These are phyloP conservation scores for Oreohelix idahoensis DNA, from an alignment of 1,140 invertebrate species.

Conservation along the genomic window DNA sequence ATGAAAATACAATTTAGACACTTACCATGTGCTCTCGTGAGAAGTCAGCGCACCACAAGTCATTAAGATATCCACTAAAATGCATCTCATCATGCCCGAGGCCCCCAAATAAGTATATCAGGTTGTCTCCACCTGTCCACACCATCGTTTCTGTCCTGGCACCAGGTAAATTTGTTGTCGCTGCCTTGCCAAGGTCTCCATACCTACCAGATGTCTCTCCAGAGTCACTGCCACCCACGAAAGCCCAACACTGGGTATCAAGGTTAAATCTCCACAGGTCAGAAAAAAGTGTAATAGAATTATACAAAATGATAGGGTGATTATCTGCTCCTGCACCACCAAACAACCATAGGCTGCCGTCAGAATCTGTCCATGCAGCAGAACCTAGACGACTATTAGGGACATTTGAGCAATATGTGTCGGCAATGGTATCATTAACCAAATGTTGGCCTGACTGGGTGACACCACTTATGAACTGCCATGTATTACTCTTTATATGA, in stretches of 20 bases:
- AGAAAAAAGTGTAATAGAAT: constrained; percentile 47
- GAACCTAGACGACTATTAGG: constrained; percentile 51
- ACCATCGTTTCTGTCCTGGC: constrained; percentile 48
- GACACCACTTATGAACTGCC: constrained; percentile 41
- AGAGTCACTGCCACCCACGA: constrained; percentile 46
- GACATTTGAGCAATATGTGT: neutral
- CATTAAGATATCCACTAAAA: constrained; percentile 52
- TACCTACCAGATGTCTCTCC: constrained; percentile 44
- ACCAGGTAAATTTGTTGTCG: constrained; percentile 40
- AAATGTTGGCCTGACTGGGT: constrained; percentile 22
- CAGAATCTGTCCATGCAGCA: constrained; percentile 49
- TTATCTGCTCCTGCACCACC: constrained; percentile 54
- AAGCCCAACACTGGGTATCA: constrained; percentile 42
- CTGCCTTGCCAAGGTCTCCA: constrained; percentile 30
- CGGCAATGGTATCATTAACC: constrained; percentile 5
- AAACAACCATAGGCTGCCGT: constrained; percentile 56
- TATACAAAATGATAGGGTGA: constrained; percentile 1
- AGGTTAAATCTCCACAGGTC: constrained; percentile 54
- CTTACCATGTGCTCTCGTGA: constrained; percentile 3
- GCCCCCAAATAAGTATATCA: constrained; percentile 54
- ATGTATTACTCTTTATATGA: constrained; percentile 39
- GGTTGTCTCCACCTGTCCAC: constrained; percentile 44
- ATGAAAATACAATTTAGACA: no score
- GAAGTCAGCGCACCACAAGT: constrained; percentile 52
- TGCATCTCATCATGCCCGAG: constrained; percentile 48